Conservation (phyloP, 2,113 vertebrate genomes). For the Pica pica region DNA sequence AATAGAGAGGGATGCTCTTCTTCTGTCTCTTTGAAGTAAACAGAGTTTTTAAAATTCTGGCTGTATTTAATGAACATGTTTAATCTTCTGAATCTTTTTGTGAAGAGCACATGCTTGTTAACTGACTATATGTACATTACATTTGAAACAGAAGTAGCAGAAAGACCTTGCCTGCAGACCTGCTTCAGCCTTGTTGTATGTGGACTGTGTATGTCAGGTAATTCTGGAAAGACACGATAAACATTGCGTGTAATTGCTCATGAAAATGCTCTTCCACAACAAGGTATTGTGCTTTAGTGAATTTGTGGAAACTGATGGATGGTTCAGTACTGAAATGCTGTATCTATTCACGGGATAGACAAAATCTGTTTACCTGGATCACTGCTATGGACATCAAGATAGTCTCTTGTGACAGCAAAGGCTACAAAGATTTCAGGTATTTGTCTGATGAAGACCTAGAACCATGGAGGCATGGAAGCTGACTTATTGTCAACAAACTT, state of each 20-base stretch:
- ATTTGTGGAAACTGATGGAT: not conserved
- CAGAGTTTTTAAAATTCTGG: not conserved
- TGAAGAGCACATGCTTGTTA: not conserved
- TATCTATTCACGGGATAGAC: not conserved
- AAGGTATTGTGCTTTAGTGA: not conserved
- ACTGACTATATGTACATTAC: not conserved
- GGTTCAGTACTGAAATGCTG: not conserved
- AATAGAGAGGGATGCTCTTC: not conserved
- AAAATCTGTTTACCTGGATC: not conserved
- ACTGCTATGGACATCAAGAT: not conserved
- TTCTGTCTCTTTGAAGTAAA: not conserved
- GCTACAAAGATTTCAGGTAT: not conserved
- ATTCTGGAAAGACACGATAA: not conserved
- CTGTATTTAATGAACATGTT: not conserved
- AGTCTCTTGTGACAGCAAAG: not conserved
- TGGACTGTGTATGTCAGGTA: not conserved
- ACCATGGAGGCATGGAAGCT: accelerated
- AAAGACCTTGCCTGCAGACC: not conserved
- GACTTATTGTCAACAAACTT: not conserved
- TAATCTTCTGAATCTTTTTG: not conserved
- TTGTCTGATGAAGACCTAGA: not conserved
- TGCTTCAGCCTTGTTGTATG: not conserved
- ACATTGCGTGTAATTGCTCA: not conserved
- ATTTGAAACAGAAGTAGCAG: not conserved
- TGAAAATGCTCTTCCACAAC: not conserved